These are phyloP conservation scores for Cyrtorhinus lividipennis DNA, from an alignment of 1,140 invertebrate genomes.

Conservation along the genomic window DNA sequence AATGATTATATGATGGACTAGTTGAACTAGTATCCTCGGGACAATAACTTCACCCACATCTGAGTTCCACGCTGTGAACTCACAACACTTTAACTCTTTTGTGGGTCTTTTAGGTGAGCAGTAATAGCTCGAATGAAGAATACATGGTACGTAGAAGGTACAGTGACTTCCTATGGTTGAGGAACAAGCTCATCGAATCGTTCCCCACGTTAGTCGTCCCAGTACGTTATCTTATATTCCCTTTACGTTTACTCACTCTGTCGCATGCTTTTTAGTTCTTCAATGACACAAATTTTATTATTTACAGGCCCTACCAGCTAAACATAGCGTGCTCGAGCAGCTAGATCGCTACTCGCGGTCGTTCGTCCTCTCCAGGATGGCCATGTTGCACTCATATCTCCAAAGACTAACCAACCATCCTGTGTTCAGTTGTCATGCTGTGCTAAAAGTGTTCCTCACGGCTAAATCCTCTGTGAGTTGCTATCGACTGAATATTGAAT, in stretches of 20 bases:
- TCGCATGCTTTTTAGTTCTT: too few relatives aligned
- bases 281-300: slow-evolving; percentile 22
- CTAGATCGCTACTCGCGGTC: slow-evolving; percentile 60
- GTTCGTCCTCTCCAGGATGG: slow-evolving; percentile 54
- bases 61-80: too few relatives aligned
- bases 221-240: slow-evolving; percentile 32
- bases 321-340: slow-evolving; percentile 52
- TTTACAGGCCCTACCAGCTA: slow-evolving; percentile 53
- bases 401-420: slow-evolving; percentile 49
- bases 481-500: too few relatives aligned
- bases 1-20: too few relatives aligned
- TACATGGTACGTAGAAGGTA: slow-evolving; percentile 54
- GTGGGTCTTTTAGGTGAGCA: slow-evolving; percentile 36
- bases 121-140: slow-evolving; percentile 31
- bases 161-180: slow-evolving; percentile 61
- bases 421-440: slow-evolving; percentile 52
- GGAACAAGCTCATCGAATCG: slow-evolving; percentile 46
- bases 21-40: too few relatives aligned
- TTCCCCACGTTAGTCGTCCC: slow-evolving; percentile 55
- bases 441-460: slow-evolving; percentile 51
- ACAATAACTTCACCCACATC: too few relatives aligned
- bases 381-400: slow-evolving; percentile 53
- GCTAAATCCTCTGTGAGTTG: slow-evolving; percentile 44
- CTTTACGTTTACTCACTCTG: too few relatives aligned
- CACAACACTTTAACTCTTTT: too few relatives aligned